Conservation (phyloP, 2,888 invertebrate genomes). For the Brachycybe producta region DNA sequence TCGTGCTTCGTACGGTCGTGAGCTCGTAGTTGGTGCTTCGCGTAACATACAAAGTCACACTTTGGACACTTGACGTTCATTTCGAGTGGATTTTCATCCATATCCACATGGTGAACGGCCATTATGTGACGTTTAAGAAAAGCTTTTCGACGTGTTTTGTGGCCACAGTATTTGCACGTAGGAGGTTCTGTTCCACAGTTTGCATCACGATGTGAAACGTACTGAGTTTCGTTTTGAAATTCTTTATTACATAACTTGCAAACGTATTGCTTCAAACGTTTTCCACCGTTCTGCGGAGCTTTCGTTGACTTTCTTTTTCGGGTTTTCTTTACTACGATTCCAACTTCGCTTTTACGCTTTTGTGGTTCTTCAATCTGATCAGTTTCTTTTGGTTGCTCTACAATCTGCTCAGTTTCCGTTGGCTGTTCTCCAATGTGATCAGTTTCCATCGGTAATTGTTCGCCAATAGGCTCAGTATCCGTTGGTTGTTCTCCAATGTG, state of each 20-base stretch:
- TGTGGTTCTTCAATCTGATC: no score
- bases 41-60: slow-evolving; percentile 21
- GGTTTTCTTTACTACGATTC: neutral
- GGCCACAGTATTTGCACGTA: slow-evolving; percentile 23
- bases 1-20: slow-evolving; percentile 25
- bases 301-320: no score
- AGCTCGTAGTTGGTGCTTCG: slow-evolving; percentile 26
- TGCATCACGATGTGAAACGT: neutral
- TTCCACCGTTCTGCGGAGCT: no score
- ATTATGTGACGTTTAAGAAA: neutral
- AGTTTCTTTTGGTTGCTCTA: no score
- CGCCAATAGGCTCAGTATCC: no score
- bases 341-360: neutral
- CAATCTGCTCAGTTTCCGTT: no score
- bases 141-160: slow-evolving; percentile 18
- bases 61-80: neutral
- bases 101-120: slow-evolving; percentile 1
- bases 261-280: neutral
- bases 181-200: neutral
- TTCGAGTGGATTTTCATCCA: neutral
- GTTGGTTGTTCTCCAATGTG: no score
- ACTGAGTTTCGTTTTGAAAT: slow-evolving; percentile 2
- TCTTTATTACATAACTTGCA: slow-evolving; percentile 1
- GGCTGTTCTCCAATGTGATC: no score
- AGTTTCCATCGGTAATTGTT: neutral